Base-by-base conservation (phyloP, 2,888 invertebrate species). In the Abrostola tripartita region DNA sequence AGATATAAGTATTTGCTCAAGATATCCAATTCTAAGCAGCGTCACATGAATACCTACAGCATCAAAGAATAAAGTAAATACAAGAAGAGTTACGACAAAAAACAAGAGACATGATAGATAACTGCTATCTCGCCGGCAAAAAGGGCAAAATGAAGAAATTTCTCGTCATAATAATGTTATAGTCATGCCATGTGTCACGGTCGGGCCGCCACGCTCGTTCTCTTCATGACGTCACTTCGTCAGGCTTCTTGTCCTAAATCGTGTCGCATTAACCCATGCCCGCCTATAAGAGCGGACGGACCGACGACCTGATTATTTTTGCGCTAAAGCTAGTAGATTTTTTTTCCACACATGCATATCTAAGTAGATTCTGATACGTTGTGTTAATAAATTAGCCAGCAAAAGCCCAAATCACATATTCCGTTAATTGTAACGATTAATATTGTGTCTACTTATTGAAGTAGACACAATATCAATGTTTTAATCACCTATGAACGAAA, bases 141-240 rank as follows among this genome's bases (percentile, higher is more conserved):
- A 87, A 86, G 84, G 86, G 83, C 84, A 74, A 83, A 85, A 88
- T 88, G 87, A 88, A 89, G 88, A 85, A 86, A 87, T 88, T 87
- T 86, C 85, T 84, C 84, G 84, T 88, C 86, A 87, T 88, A 85
- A 87, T 86, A 89, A 85, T 84, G 83, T 88, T 87, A 89, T 85
- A 84, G 85, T 83, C 85, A 79, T 73, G 86, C 87, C 88, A 88
- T 87, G 83, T 88, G 89, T 90, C 90, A 88, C 86, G 81, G 75
- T 65, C 78, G 81, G 77, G 73, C 73, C 78, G 77, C 78, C 78
- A 71, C 68, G 75, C 79, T 76, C 82, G 62, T 76, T 79, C 78
- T 71, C 73, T 74, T 81, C 84, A 81, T 70, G 83, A 79, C 78
- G 80, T 63, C 85, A 85, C 86, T 88, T 79, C 84, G 85, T 88